A percentile compares a stretch with the other conserved stretches of the same genome.
These are phyloP conservation scores for Chloroceryle amazona DNA, from an alignment of 2,797 vertebrate species.

Conservation along the genomic window DNA sequence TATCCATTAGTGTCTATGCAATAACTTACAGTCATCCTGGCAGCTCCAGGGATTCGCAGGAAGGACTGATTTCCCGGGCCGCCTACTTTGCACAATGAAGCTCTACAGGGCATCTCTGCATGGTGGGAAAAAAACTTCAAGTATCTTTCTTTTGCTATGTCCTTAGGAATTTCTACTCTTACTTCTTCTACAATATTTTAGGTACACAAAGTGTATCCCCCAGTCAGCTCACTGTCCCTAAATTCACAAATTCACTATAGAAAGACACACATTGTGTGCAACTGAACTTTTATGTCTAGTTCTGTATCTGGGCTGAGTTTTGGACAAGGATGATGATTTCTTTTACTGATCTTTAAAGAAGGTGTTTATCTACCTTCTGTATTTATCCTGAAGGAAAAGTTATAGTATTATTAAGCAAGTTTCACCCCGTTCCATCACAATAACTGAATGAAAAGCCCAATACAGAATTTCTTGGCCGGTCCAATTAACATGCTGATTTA, in stretches of 20 bases:
- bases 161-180: neutral
- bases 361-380: neutral
- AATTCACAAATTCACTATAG: neutral
- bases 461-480: neutral
- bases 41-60: neutral
- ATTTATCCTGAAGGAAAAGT: neutral
- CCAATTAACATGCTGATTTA: neutral
- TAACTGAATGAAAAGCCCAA: neutral
- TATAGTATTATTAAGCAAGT: neutral
- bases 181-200: neutral
- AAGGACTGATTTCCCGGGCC: neutral
- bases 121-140: neutral
- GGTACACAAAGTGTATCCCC: rapidly evolving
- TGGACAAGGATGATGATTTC: neutral
- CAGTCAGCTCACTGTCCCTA: neutral
- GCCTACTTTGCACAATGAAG: neutral
- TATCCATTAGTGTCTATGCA: neutral
- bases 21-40: neutral
- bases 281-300: neutral
- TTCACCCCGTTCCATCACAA: neutral
- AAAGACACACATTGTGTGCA: neutral
- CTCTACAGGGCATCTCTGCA: neutral
- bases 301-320: neutral
- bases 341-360: neutral
- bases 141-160: neutral